Base-by-base conservation (phyloP, 1,140 invertebrate species). In the Saxidomus purpurata region DNA sequence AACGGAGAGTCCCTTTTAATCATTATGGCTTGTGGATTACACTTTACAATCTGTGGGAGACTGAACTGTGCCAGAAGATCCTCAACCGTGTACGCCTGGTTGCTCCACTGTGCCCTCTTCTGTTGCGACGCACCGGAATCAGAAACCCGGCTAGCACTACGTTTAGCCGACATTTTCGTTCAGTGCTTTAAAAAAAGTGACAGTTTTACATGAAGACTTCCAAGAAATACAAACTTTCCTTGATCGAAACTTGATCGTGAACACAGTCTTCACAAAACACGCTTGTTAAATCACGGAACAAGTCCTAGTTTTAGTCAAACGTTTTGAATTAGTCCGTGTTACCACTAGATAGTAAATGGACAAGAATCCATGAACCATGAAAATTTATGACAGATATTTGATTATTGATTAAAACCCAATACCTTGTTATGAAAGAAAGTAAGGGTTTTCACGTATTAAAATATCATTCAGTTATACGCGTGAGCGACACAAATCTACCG, bases 41-140 rank as follows among this genome's bases (percentile, higher is more conserved):
- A 92, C 31, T 89, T 87, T 8, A 89, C 90, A 8, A 91, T 90
- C 69, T 89, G 89, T 38, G 90, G 90, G 17, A 92, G 61, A 34
- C 79, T 86, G 82, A 92, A 91, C 61, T 89, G 90, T 28, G 84
- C 43, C 4, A 87, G 36, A 1, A 92, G 67, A 28, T 90, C 89
- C 63, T 90, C 88, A 19, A 91, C 81, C 8, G 74, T 89, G 69
- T 91, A 92, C 0, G 88, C 69, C 49, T 91, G 89, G 2, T 69
- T 87, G 55, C 88, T 91, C 90, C 90, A 92, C 40, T 91, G 85
- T 17, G 88, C 90, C 25, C 77, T 11, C 69, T 89, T 89, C 67
- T 83, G 80, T 28, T 84, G 67, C 15, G 76, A n/a, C 40, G 59
- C 17, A 19, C 52, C 43, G 1, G 55, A 67, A n/a, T 88, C 86